phyloP scores from a whole-genome alignment of 2,797 vertebrate genomes.

The Gallinago solitaria region DNA sequence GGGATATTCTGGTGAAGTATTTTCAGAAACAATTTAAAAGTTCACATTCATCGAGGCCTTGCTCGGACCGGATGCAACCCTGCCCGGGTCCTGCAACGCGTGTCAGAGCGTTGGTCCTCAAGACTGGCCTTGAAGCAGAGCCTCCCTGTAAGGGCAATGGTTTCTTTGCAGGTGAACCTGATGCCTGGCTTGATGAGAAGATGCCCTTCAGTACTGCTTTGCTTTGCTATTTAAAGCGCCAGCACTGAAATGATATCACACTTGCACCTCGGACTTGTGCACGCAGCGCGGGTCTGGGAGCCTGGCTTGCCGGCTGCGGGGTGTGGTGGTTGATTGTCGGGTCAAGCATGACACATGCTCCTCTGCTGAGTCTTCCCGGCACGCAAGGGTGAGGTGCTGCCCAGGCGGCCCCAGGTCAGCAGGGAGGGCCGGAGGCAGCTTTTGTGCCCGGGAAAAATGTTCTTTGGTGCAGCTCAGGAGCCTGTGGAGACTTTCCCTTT shows the following conservation, averaged over 20 bases:
- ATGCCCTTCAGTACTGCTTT: neutral
- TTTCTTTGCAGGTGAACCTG: neutral
- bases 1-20: neutral
- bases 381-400: neutral
- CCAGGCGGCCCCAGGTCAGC: neutral
- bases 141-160: neutral
- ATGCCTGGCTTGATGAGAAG: neutral
- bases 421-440: accelerated
- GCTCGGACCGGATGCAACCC: neutral
- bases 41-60: neutral
- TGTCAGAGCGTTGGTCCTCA: neutral
- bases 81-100: accelerated
- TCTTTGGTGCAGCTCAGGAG: neutral
- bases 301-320: neutral
- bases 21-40: neutral
- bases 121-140: neutral
- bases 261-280: accelerated
- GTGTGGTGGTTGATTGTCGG: accelerated
- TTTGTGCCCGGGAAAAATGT: neutral
- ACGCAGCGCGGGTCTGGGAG: accelerated
- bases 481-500: neutral
- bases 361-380: neutral
- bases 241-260: neutral
- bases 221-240: neutral
- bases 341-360: accelerated